Base-by-base conservation (phyloP, 2,113 vertebrate species). In the Cacatua alba region DNA sequence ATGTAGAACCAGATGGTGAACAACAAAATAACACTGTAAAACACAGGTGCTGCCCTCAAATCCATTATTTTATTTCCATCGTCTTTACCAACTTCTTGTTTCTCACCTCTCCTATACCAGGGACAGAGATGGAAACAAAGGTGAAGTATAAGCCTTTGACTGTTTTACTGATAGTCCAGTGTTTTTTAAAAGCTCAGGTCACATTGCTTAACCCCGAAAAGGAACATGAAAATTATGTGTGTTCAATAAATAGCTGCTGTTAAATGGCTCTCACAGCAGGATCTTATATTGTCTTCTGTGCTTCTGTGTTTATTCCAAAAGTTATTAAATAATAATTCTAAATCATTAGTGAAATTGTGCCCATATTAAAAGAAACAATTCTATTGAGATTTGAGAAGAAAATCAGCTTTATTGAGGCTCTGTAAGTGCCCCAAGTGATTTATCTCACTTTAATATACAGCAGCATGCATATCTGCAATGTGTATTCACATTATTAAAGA, bases 351-450 rank as follows among this genome's bases (percentile, higher is more conserved):
- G 59, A 24, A 74, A 67, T 83, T 84, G 64, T 85, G n/a, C 49
- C 25, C 24, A 33, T 63, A 46, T 77, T 70, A 76, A 60, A 79
- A 11, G 35, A 77, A 93, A n/a, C 68, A 10, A 67, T 83, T 91
- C 86, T 75, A 65, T 49, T 86, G 84, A 63, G 44, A 77, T 82
- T 86, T 94, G 84, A 74, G 94, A 91, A 90, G 68, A 48, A 85
- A 94, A 82, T 89, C 52, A 86, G 51, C 80, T 76, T 95, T 92
- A 88, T 96, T 96, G 92, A 72, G 82, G 43, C 35, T 76, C 52
- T 81, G 46, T 97, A 95, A 79, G 85, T 67, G 74, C 70, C 64
- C 81, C n/a, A 78, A 65, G 75, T 92, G 68, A 92, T 96, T 96
- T 91, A 94, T 96, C 70, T 94, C 67, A 46, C 17, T 93, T 89